A percentile compares a stretch with the other conserved stretches of the same genome.
These are phyloP conservation scores for Muscicapa adusta DNA, from an alignment of 2,113 vertebrate genomes.

Conservation along the genomic window DNA sequence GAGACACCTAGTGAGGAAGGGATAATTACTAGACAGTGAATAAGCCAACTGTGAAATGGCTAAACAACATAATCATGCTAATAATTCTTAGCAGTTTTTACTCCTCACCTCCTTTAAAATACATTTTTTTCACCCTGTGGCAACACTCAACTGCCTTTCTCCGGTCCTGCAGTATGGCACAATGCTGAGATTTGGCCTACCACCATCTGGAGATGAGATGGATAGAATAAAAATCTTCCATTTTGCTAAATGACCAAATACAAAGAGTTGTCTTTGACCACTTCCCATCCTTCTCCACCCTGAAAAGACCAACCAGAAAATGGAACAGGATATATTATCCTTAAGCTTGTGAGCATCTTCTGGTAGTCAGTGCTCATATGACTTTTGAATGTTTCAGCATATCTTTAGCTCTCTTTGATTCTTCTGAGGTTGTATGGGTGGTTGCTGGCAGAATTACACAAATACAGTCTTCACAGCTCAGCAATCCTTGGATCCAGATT, in stretches of 20 bases:
- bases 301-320: not conserved
- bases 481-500: slow-evolving; percentile 73
- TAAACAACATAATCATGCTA: not conserved
- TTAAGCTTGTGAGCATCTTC: not conserved
- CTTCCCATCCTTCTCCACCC: not conserved
- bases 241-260: not conserved
- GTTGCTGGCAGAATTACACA: slow-evolving; percentile 76
- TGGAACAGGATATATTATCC: not conserved
- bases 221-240: not conserved
- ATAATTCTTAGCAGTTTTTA: not conserved
- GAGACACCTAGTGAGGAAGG: not conserved
- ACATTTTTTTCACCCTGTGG: not conserved
- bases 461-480: slow-evolving; percentile 76
- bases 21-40: not conserved
- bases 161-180: not conserved
- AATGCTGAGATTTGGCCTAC: not conserved
- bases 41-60: not conserved
- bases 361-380: not conserved
- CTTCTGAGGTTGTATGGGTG: slow-evolving; percentile 77
- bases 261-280: not conserved
- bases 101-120: not conserved
- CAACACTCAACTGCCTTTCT: not conserved
- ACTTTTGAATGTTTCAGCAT: slow-evolving; percentile 62
- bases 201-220: not conserved
- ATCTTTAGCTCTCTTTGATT: slow-evolving; percentile 77